A percentile compares a stretch with the other conserved stretches of the same genome.
Evolutionary conservation across 2,113 vertebrate species (phyloP).

Genomic region (Heptranchias perlo): DNA sequence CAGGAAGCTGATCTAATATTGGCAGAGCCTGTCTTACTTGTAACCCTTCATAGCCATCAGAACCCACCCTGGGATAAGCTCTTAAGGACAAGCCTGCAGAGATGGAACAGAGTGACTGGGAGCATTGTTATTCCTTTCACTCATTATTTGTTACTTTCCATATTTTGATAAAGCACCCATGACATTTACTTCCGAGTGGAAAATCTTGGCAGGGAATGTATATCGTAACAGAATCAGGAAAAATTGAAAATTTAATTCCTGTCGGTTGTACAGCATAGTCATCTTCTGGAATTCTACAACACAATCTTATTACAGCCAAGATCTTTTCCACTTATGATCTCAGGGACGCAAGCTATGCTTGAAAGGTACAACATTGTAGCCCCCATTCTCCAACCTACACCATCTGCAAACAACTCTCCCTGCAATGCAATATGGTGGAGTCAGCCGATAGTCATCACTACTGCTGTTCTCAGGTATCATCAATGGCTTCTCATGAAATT

Average conservation of each 20-base stretch:
- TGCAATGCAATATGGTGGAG: background rate
- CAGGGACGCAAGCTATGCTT: background rate
- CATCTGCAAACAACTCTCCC: background rate
- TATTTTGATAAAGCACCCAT: slow-evolving; percentile 11
- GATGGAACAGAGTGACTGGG: background rate
- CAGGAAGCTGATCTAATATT: background rate
- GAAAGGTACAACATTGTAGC: background rate
- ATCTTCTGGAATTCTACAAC: background rate
- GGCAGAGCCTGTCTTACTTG: background rate
- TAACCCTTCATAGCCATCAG: slow-evolving; percentile 4
- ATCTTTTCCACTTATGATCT: background rate
- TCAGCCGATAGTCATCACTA: background rate
- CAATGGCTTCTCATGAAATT: background rate
- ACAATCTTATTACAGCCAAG: background rate
- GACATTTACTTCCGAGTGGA: background rate
- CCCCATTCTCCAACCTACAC: background rate
- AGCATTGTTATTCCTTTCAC: background rate
- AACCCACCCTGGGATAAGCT: background rate
- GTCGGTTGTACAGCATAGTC: background rate
- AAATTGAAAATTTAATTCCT: background rate
- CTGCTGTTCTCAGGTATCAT: background rate
- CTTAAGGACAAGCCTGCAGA: background rate
- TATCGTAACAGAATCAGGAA: background rate
- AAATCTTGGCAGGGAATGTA: background rate
- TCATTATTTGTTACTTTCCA: slow-evolving; percentile 12